Conservation (phyloP, 2,888 invertebrate genomes). For the Autographa pulchrina region DNA sequence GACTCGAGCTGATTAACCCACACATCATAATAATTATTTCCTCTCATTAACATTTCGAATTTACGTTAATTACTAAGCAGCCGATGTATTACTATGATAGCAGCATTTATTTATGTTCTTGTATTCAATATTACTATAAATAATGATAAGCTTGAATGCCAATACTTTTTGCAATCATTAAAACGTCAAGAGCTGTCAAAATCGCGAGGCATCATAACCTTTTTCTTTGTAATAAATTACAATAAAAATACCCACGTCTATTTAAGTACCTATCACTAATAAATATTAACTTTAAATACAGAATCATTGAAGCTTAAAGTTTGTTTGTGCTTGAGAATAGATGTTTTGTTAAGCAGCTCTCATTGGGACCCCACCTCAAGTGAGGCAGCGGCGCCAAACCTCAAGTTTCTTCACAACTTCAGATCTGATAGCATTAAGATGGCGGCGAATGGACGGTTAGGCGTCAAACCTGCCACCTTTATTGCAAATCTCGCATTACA, state of each 20-base stretch:
- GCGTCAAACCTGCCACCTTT: conserved; percentile 73
- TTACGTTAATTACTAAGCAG: conserved; percentile 5
- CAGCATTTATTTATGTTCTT: conserved; percentile 4
- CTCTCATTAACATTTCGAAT: conserved; percentile 15
- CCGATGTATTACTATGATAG: background rate
- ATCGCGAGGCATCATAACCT: background rate
- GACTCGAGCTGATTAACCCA: background rate
- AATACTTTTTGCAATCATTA: conserved; percentile 1
- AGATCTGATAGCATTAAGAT: conserved; percentile 80
- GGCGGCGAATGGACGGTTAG: conserved; percentile 68
- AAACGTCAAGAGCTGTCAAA: conserved; percentile 4
- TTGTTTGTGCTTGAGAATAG: background rate
- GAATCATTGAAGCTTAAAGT: background rate
- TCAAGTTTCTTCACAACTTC: conserved; percentile 80
- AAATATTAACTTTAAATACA: background rate
- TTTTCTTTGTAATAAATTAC: background rate
- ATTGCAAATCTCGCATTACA: conserved; percentile 63
- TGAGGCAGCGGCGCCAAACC: conserved; percentile 56
- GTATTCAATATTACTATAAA: conserved; percentile 1
- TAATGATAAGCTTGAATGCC: conserved; percentile 1
- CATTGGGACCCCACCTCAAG: conserved; percentile 32
- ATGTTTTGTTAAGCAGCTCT: conserved; percentile 11
- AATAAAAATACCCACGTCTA: background rate
- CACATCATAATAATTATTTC: conserved; percentile 7
- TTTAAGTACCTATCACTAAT: background rate